Percentiles rank a stretch among this genome's conserved stretches.
Evolutionary conservation across 2,888 invertebrate genomes (phyloP).

Genomic region (Diabrotica balteata): DNA sequence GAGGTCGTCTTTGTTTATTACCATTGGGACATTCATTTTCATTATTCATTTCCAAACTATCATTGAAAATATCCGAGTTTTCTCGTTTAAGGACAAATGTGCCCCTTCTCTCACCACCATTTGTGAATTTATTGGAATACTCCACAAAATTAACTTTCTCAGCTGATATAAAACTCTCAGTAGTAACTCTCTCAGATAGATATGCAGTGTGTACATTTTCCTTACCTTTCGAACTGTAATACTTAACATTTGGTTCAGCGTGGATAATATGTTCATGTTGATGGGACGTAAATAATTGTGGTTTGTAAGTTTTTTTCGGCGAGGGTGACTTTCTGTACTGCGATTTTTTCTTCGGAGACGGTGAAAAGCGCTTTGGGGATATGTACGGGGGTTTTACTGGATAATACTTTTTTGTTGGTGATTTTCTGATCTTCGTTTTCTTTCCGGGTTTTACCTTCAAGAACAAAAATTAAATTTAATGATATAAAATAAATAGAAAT

Average conservation of each 20-base stretch:
- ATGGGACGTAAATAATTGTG: background rate
- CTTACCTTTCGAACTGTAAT: background rate
- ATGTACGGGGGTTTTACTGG: constrained; percentile 27
- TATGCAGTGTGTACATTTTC: background rate
- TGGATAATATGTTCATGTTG: background rate
- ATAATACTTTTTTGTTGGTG: constrained; percentile 39
- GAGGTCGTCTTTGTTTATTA: constrained; percentile 4
- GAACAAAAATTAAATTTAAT: background rate
- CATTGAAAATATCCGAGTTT: constrained; percentile 19
- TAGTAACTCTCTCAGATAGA: background rate
- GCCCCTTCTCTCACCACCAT: constrained; percentile 21
- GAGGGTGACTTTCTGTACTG: constrained; percentile 10
- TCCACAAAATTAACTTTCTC: constrained; percentile 21
- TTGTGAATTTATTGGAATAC: background rate
- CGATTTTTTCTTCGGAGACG: constrained; percentile 19
- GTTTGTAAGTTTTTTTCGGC: constrained; percentile 7
- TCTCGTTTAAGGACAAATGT: constrained; percentile 26
- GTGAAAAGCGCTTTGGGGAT: constrained; percentile 29
- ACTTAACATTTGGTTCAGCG: no score
- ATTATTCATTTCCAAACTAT: constrained; percentile 23
- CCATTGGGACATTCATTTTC: background rate
- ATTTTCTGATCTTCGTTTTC: constrained; percentile 29
- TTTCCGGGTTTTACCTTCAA: constrained; percentile 18
- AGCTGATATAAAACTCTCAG: constrained; percentile 7
- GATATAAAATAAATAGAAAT: no score